phyloP scores from a whole-genome alignment of 2,797 vertebrate species.

The Ispidina lecontei region DNA sequence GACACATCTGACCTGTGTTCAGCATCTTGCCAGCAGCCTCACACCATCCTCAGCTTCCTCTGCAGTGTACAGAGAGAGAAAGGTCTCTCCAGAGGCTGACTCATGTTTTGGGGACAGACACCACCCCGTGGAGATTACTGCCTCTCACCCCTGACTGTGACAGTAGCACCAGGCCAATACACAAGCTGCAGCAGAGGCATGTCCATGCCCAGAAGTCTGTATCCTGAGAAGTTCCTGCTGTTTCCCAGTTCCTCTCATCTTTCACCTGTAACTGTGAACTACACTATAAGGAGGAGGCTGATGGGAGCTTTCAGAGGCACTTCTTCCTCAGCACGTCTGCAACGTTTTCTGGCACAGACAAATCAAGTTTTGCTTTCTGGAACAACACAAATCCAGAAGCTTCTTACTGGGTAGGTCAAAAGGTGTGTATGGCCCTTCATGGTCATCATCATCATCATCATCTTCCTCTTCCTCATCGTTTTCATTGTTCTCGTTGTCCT shows the following conservation, averaged over 20 bases:
- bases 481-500: constrained; percentile 90
- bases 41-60: background rate
- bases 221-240: background rate
- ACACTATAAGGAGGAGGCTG: background rate
- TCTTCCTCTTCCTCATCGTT: constrained; percentile 86
- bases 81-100: background rate
- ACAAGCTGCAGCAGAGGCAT: background rate
- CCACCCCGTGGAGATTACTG: background rate
- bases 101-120: background rate
- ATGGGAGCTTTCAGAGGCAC: background rate
- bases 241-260: background rate
- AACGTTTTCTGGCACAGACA: background rate
- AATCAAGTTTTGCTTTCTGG: background rate
- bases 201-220: background rate
- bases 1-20: background rate
- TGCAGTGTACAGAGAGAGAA: background rate
- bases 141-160: background rate
- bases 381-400: background rate
- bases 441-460: constrained; percentile 83
- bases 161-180: background rate
- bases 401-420: constrained; percentile 89
- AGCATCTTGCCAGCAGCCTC: background rate
- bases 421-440: constrained; percentile 89
- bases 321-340: rapidly evolving
- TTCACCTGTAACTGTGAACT: background rate